These are phyloP conservation scores for Drosophila limbata DNA, from an alignment of 2,888 invertebrate genomes.

Conservation along the genomic window DNA sequence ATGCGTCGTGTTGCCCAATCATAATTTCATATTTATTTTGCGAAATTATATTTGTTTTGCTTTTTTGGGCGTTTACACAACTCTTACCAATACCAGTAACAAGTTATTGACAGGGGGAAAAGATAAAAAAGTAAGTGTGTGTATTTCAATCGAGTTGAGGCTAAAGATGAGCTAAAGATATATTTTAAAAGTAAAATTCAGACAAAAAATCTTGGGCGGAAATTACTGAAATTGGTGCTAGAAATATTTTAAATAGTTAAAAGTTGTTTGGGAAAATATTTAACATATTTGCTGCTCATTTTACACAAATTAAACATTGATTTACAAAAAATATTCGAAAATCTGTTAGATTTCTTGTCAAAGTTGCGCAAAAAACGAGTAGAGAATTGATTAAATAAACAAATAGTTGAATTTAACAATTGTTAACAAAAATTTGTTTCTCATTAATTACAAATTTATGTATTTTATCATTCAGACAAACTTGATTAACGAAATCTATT, in stretches of 20 bases:
- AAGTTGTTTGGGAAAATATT: no score
- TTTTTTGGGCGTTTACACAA: constrained; percentile 44
- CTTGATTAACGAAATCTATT: neutral
- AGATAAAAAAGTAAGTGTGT: neutral
- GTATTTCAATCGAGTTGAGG: neutral
- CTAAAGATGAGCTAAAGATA: neutral
- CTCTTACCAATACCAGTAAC: neutral
- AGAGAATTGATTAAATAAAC: no score
- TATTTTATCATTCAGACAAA: no score
- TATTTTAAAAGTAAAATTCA: neutral
- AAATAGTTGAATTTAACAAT: no score
- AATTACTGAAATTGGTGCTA: no score
- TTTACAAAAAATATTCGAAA: neutral
- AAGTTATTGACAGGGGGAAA: neutral
- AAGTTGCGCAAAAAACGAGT: no score
- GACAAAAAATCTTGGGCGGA: no score
- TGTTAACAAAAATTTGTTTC: no score
- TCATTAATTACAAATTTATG: no score
- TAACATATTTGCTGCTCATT: no score
- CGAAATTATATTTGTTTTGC: constrained; percentile 74
- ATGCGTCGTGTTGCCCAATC: constrained; percentile 56
- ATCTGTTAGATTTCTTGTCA: neutral
- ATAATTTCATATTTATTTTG: constrained; percentile 78
- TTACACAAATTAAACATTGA: no score
- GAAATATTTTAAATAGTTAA: no score